These are phyloP conservation scores for Tetragonula carbonaria DNA, from an alignment of 2,888 invertebrate species.

Conservation along the genomic window DNA sequence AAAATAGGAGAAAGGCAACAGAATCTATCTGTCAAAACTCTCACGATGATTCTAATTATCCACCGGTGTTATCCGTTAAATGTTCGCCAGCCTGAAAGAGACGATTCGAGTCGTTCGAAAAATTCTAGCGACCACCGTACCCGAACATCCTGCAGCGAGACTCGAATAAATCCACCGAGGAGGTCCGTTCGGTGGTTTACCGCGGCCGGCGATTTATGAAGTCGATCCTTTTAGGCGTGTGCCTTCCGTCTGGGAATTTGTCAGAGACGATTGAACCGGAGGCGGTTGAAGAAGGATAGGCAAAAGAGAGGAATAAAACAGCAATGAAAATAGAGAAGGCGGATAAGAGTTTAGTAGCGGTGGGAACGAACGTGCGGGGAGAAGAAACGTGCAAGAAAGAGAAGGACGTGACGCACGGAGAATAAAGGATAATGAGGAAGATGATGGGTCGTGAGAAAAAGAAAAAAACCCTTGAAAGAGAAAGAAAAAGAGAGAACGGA, in stretches of 20 bases:
- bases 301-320: background rate
- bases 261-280: constrained; percentile 51
- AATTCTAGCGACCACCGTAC: constrained; percentile 31
- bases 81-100: background rate
- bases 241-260: constrained; percentile 68
- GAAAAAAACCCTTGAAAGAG: background rate
- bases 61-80: too few relatives aligned
- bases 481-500: background rate
- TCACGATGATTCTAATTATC: too few relatives aligned
- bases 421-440: too few relatives aligned
- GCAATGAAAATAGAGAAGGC: background rate
- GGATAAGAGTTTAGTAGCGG: too few relatives aligned
- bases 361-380: too few relatives aligned
- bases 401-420: too few relatives aligned
- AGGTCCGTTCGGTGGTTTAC: constrained; percentile 59
- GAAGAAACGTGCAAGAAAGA: too few relatives aligned
- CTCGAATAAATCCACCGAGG: constrained; percentile 64
- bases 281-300: background rate
- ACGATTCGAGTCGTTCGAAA: constrained; percentile 27
- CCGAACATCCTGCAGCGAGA: constrained; percentile 46
- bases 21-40: too few relatives aligned
- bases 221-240: constrained; percentile 66
- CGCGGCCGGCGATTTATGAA: constrained; percentile 64
- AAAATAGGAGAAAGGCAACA: too few relatives aligned
- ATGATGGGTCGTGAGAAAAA: too few relatives aligned